Evolutionary conservation across 2,888 invertebrate genomes (phyloP).

Genomic region (Trypoxylon attenuatum): DNA sequence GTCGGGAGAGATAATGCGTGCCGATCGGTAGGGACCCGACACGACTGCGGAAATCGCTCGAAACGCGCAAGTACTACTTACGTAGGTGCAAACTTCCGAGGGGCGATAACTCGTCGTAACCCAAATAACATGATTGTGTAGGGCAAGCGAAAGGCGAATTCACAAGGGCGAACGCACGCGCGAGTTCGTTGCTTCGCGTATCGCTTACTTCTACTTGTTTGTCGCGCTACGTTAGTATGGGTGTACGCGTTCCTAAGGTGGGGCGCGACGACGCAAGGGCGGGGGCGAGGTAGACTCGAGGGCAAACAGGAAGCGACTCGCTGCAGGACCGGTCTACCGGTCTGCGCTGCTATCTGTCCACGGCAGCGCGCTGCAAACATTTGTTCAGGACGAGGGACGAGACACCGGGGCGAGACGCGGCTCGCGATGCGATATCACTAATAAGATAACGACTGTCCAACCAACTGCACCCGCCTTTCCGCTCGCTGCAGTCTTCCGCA

Average conservation of each 20-base stretch:
- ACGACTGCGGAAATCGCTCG: conserved; percentile 11
- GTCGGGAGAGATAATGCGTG: no score
- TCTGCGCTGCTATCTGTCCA: conserved; percentile 59
- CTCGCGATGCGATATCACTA: conserved; percentile 64
- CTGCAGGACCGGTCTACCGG: conserved; percentile 57
- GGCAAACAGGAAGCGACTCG: conserved; percentile 62
- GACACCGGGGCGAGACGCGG: conserved; percentile 37
- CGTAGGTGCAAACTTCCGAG: conserved; percentile 42
- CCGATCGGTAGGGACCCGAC: background rate
- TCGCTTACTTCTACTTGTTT: conserved; percentile 25
- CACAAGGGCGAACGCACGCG: background rate
- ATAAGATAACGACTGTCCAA: conserved; percentile 67
- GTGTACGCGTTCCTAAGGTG: background rate
- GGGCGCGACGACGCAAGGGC: conserved; percentile 2
- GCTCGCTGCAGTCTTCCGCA: background rate
- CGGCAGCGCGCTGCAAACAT: conserved; percentile 65
- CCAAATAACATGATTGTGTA: conserved; percentile 31
- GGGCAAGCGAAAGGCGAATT: background rate
- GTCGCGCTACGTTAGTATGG: conserved; percentile 6
- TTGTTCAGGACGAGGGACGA: conserved; percentile 61
- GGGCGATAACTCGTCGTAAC: conserved; percentile 44
- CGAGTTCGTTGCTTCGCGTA: conserved; percentile 25
- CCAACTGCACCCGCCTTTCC: conserved; percentile 26
- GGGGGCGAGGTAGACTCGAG: conserved; percentile 17
- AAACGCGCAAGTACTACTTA: conserved; percentile 16